Evolutionary conservation across 2,888 invertebrate genomes (phyloP), one percentile per base, ranked within the genome.

Genomic region (Chrysolina americana): DNA sequence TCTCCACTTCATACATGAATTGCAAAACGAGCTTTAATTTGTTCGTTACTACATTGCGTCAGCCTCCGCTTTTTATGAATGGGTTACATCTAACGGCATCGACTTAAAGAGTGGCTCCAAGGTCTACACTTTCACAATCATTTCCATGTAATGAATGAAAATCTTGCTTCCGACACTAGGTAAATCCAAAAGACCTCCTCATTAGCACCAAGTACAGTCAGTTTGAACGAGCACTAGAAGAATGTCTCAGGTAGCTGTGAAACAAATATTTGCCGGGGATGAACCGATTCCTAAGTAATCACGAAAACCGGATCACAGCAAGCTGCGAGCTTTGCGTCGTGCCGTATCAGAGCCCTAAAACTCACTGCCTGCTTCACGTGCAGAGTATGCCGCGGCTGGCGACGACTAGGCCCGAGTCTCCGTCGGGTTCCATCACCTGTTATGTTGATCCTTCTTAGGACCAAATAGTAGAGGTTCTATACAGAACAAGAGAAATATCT

Each of bases 321-420:
- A 56, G 69, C 59, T 17, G 41, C 36, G 53, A 44, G 36, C 68
- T 41, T 23, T 36, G 47, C 41, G 74, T 76, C 76, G 72, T 65
- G 73, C 73, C 70, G 65, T 72, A 21, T n/a, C 80, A 77, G 80
- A 76, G 79, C 80, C 80, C 82, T 77, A 77, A 77, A 81, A 79
- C 81, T 82, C 80, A 84, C 83, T 84, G 83, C 79, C 78, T 78
- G 76, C 71, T 83, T 83, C 83, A 83, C 83, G 84, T 83, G 83
- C 82, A 82, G 80, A 80, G 79, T 82, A 80, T 81, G 79, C 79
- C 81, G 81, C 84, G 84, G 81, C 81, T 78, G 80, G 79, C 77
- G 73, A 74, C 84, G 84, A 83, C 48, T 53, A 17, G 72, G 44
- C 73, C 81, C 84, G 84, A 83, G 73, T 71, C 65, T 68, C 70